phyloP scores from a whole-genome alignment of 2,888 invertebrate genomes.

The Chalcis sispes region DNA sequence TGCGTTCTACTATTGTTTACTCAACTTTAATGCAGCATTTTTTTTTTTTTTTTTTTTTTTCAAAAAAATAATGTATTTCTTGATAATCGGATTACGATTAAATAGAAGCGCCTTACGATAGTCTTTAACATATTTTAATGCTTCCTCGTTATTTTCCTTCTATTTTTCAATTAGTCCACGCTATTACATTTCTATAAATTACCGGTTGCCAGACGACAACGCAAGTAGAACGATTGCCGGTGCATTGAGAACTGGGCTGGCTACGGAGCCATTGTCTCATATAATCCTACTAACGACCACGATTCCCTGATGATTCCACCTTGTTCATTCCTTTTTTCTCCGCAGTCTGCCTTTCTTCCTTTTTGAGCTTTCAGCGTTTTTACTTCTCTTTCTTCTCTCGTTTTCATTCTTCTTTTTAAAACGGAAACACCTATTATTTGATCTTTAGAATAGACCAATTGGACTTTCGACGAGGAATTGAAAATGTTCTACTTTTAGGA shows the following conservation, averaged over 20 bases:
- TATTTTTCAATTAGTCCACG: slow-evolving; percentile 61
- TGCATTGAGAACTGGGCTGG: slow-evolving; percentile 54
- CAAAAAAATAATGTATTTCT: too few relatives aligned
- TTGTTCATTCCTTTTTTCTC: slow-evolving; percentile 50
- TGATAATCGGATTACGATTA: too few relatives aligned
- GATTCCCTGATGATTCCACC: slow-evolving; percentile 56
- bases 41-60: too few relatives aligned
- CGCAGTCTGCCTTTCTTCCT: slow-evolving; percentile 31
- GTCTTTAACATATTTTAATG: too few relatives aligned
- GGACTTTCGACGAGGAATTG: slow-evolving; percentile 24
- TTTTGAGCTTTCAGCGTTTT: slow-evolving; percentile 32
- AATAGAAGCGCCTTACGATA: not conserved
- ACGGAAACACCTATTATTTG: slow-evolving; percentile 47
- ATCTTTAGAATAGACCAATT: slow-evolving; percentile 28
- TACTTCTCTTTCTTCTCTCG: not conserved
- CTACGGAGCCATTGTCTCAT: slow-evolving; percentile 60
- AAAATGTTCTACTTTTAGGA: slow-evolving; percentile 6
- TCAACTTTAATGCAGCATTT: too few relatives aligned
- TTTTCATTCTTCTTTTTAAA: slow-evolving; percentile 49
- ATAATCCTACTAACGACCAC: slow-evolving; percentile 62
- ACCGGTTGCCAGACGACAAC: slow-evolving; percentile 50
- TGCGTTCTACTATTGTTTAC: too few relatives aligned
- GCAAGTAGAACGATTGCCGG: slow-evolving; percentile 58
- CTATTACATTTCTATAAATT: slow-evolving; percentile 59
- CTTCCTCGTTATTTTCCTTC: not conserved